Percentiles rank a stretch among this genome's conserved stretches.
These are phyloP conservation scores for Myotis myotis DNA, from an alignment of 2,797 vertebrate genomes.

Conservation along the genomic window DNA sequence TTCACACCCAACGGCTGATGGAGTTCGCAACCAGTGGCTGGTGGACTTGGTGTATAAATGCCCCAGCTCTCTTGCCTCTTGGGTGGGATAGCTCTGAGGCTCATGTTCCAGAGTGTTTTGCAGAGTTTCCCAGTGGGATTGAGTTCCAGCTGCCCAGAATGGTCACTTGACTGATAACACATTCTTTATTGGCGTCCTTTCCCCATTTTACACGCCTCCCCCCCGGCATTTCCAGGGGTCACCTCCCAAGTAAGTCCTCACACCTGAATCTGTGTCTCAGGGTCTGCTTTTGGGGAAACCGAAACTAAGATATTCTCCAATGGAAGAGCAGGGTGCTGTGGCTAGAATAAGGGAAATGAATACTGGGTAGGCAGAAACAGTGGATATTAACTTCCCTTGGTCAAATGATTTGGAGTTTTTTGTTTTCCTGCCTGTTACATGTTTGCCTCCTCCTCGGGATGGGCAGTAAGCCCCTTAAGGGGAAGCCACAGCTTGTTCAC, in stretches of 20 bases:
- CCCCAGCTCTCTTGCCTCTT: neutral
- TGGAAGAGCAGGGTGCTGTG: neutral
- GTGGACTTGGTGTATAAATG: neutral
- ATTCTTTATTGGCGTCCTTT: neutral
- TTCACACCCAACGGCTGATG: too few relatives aligned
- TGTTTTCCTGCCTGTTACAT: neutral
- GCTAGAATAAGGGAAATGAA: neutral
- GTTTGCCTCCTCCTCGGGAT: neutral
- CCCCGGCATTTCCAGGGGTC: neutral
- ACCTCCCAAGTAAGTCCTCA: neutral
- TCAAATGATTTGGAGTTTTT: neutral
- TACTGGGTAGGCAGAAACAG: neutral
- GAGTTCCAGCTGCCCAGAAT: neutral
- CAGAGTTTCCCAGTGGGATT: neutral
- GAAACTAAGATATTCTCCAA: neutral
- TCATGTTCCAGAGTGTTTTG: neutral
- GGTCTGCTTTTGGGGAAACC: neutral
- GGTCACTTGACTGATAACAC: neutral
- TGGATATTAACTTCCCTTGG: neutral
- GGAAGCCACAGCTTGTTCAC: neutral
- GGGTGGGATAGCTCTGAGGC: neutral
- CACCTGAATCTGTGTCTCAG: neutral
- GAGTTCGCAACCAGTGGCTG: neutral
- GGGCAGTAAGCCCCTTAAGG: neutral
- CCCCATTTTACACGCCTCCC: neutral